phyloP scores from a whole-genome alignment of 2,113 vertebrate genomes.

The Brienomyrus brachyistius region DNA sequence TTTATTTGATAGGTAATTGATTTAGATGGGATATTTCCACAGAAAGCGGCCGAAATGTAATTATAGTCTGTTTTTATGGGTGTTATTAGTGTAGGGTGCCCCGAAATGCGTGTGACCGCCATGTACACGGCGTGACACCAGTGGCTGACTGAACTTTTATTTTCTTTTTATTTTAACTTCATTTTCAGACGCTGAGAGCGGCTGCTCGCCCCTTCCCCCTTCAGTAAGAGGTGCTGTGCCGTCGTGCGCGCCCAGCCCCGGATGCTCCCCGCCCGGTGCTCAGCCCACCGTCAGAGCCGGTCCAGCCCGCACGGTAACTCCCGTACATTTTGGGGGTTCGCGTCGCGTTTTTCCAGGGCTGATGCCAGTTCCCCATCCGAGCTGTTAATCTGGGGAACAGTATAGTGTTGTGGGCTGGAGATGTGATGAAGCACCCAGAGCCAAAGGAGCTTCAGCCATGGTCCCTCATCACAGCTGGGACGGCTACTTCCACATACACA shows the following conservation, averaged over 20 bases:
- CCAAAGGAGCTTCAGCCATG: not conserved
- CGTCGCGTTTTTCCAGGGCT: not conserved
- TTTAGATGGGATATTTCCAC: not conserved
- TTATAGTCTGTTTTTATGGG: not conserved
- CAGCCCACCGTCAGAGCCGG: not conserved
- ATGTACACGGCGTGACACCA: not conserved
- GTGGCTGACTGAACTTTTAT: not conserved
- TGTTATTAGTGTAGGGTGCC: not conserved
- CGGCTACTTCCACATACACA: not conserved
- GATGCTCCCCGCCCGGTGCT: not conserved
- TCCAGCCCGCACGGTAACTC: not conserved
- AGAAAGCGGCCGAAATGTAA: not conserved
- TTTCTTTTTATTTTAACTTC: not conserved
- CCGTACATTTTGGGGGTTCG: not conserved
- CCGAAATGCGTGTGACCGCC: not conserved
- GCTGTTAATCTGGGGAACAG: not conserved
- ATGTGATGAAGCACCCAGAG: not conserved
- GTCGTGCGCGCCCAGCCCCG: not conserved
- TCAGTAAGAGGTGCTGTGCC: not conserved
- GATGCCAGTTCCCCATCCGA: not conserved
- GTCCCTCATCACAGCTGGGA: not conserved
- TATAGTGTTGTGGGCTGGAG: not conserved
- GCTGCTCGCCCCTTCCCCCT: not conserved
- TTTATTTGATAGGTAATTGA: not conserved
- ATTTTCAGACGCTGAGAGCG: not conserved